These are phyloP conservation scores for Brachyptera risi DNA, from an alignment of 2,888 invertebrate species.

Conservation along the genomic window DNA sequence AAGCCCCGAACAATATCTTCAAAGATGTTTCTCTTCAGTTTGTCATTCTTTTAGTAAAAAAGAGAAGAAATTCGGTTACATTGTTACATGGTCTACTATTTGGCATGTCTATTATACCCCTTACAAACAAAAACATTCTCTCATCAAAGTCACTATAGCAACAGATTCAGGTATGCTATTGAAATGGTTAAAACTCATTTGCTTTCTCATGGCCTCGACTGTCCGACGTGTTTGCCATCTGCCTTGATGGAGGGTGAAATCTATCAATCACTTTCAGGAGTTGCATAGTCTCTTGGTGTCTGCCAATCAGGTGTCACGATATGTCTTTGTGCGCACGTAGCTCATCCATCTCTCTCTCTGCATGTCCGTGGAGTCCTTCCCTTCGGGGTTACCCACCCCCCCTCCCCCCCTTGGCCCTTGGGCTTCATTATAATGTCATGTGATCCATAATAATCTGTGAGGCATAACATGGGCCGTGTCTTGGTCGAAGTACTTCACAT, in stretches of 20 bases:
- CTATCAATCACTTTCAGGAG: constrained; percentile 27
- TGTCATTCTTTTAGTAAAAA: too few species aligned
- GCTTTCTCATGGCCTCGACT: constrained; percentile 13
- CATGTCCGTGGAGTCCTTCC: neutral
- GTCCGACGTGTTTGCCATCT: constrained; percentile 16
- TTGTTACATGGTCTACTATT: too few species aligned
- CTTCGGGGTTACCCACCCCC: neutral
- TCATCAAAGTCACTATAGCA: constrained; percentile 9
- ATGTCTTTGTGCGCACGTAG: constrained; percentile 26
- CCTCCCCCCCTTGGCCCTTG: neutral
- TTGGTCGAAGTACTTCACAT: too few species aligned
- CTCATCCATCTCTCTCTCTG: constrained; percentile 26
- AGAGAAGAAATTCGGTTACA: too few species aligned
- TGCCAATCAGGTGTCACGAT: constrained; percentile 28
- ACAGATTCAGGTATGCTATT: constrained; percentile 8
- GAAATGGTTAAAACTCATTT: constrained; percentile 19
- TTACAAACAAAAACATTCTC: constrained; percentile 16
- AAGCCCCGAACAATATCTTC: too few species aligned
- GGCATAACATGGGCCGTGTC: too few species aligned
- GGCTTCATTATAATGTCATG: too few species aligned
- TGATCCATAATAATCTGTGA: too few species aligned
- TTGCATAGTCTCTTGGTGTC: constrained; percentile 16
- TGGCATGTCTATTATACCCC: too few species aligned
- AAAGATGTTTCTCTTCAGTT: too few species aligned
- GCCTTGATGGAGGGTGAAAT: constrained; percentile 23